phyloP scores from a whole-genome alignment of 2,113 vertebrate species.

The Oostethus manadensis region DNA sequence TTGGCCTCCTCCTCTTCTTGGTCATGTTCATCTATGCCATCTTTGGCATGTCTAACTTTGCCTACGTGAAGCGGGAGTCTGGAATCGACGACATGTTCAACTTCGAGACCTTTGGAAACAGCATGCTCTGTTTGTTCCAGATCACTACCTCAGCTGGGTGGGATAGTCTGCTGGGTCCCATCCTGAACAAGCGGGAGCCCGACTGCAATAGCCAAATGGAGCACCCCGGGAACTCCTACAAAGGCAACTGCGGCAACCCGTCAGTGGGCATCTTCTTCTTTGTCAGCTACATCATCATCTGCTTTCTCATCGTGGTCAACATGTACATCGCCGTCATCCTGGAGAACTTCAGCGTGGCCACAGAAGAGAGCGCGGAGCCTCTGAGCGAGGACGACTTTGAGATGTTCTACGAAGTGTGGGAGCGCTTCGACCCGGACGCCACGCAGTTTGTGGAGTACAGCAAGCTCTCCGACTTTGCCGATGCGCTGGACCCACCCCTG shows the following conservation, averaged over 20 bases:
- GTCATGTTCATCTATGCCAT: conserved; percentile 98
- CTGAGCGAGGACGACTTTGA: conserved; percentile 94
- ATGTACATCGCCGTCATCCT: conserved; percentile 99
- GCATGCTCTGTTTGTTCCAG: conserved; percentile 94
- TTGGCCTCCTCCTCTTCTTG: conserved; percentile 90
- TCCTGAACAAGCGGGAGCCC: conserved; percentile 83
- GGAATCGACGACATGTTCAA: conserved; percentile 97
- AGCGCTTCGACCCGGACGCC: conserved; percentile 87
- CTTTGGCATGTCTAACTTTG: conserved; percentile 97
- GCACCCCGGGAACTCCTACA: conserved; percentile 79
- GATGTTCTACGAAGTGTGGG: conserved; percentile 98
- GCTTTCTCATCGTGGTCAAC: conserved; percentile 95
- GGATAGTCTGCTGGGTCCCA: conserved; percentile 80
- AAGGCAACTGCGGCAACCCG: conserved; percentile 88
- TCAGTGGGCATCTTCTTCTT: conserved; percentile 91
- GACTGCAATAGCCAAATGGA: conserved; percentile 81
- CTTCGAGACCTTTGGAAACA: conserved; percentile 93
- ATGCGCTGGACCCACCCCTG: conserved; percentile 85
- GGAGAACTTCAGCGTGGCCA: conserved; percentile 95
- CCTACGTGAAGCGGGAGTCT: conserved; percentile 85
- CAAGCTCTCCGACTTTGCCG: conserved; percentile 90
- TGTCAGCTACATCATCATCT: conserved; percentile 97
- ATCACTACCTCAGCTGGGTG: conserved; percentile 94
- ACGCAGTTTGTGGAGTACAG: conserved; percentile 89
- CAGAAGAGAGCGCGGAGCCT: conserved; percentile 91